Evolutionary conservation across 2,113 vertebrate genomes (phyloP).

Genomic region (Rousettus leschenaultii): DNA sequence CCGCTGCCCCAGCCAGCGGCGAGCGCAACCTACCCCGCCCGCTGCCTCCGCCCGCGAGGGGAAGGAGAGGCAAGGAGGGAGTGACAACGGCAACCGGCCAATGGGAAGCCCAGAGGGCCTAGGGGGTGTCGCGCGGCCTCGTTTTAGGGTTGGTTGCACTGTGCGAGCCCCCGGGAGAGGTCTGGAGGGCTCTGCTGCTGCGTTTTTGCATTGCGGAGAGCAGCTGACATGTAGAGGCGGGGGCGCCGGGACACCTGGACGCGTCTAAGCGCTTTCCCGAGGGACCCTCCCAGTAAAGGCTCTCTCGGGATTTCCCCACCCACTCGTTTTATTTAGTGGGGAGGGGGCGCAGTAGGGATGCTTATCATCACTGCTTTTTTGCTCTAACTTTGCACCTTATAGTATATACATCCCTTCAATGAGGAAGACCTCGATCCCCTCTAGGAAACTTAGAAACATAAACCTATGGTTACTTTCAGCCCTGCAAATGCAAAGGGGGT

Average conservation of each 20-base stretch:
- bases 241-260: not conserved
- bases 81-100: constrained; percentile 58
- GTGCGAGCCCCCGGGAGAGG: constrained; percentile 62
- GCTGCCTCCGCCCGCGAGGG: constrained; percentile 36
- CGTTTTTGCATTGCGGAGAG: constrained; percentile 29
- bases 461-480: not conserved
- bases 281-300: not conserved
- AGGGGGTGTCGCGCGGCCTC: constrained; percentile 23
- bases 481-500: not conserved
- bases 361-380: not conserved
- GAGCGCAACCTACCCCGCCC: constrained; percentile 75
- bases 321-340: not conserved
- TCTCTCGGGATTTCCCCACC: not conserved
- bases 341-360: not conserved
- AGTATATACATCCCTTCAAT: not conserved
- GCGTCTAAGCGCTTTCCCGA: too few species aligned
- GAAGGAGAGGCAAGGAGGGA: constrained; percentile 46
- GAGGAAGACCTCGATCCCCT: not conserved
- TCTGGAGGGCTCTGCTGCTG: constrained; percentile 40
- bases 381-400: not conserved
- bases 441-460: not conserved
- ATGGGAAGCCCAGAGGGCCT: constrained; percentile 45
- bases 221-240: not conserved
- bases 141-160: constrained; percentile 77
- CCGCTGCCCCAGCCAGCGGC: constrained; percentile 57